A percentile compares a stretch with the other conserved stretches of the same genome.
Conservation (phyloP, 1,140 invertebrate species). For the Delia radicum region DNA sequence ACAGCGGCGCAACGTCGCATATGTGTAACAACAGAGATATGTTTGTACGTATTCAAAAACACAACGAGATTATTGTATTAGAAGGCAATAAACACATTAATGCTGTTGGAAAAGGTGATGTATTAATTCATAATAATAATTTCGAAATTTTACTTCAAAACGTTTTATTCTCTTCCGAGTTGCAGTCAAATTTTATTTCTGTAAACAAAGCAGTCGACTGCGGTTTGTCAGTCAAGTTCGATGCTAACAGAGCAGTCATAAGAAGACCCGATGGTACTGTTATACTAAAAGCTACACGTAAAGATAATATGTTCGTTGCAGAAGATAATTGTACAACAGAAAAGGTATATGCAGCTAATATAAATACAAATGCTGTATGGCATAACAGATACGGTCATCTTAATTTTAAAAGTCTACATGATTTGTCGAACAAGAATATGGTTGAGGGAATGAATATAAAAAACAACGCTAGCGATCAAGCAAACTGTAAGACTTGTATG, state of each 20-base stretch:
- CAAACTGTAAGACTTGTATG: constrained; percentile 34
- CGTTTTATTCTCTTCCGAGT: constrained; percentile 37
- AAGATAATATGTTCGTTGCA: neutral
- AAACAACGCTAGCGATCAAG: constrained; percentile 23
- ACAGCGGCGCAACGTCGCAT: neutral
- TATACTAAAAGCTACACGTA: constrained; percentile 32
- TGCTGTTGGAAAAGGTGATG: constrained; percentile 13
- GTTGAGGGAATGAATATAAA: constrained; percentile 30
- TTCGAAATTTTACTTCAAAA: constrained; percentile 29
- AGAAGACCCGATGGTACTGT: constrained; percentile 39
- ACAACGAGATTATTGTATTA: no score
- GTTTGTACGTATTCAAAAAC: no score
- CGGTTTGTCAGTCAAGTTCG: neutral
- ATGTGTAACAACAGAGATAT: neutral
- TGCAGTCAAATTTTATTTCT: constrained; percentile 37
- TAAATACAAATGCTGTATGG: neutral
- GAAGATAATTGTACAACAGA: neutral
- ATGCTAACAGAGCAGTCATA: neutral
- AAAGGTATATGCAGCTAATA: neutral
- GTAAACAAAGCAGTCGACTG: constrained; percentile 35
- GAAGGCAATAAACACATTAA: constrained; percentile 9
- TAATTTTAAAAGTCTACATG: constrained; percentile 8
- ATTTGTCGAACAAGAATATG: neutral
- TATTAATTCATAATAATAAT: constrained; percentile 9
- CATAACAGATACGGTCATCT: constrained; percentile 25